Evolutionary conservation across 2,797 vertebrate species (phyloP), one percentile per base, ranked within the genome.

Genomic region (Sardinella longiceps): DNA sequence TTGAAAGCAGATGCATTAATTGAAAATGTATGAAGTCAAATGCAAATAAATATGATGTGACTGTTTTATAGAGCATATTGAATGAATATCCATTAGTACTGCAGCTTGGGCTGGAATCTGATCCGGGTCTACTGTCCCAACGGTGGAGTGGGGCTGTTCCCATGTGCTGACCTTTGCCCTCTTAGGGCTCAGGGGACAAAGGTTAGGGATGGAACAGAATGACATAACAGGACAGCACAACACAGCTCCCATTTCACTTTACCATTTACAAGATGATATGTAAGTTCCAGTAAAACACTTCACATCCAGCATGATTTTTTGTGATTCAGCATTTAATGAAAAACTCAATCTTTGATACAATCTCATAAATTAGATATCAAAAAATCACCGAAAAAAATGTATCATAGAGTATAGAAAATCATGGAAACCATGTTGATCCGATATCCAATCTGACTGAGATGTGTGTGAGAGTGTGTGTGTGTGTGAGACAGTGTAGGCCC

Each of bases 141-240:
- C 85, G 30, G 84, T 80, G 83, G 30, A 80, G 14, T 4, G 30
- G 77, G 77, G 56, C n/a, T 12, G 81, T 85, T 80, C 48, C 60
- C 80, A 80, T 81, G 81, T 28, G 82, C 14, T 90, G 88, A 93
- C 88, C 89, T 88, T 85, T 90, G 83, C 83, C 77, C 87, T 53
- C 14, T 82, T 33, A 3, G n/a, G n/a, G 33, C 70, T 43, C 70
- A 39, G 70, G 70, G 70, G 70, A 77, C 37, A 37, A 20, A 15
- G 86, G 87, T 88, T 81, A 87, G 28, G 84, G 84, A 80, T 86
- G 66, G 88, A 88, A 80, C 80, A 74, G 84, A 82, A 48, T 84
- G 86, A 83, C 83, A 83, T 82, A 87, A 82, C 70, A 48, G 28
- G 45, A 18, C 58, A 74, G 30, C 66, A 4, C 5, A 74, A 15